Conservation (phyloP, 2,113 vertebrate genomes). For the Trogon melanurus region DNA sequence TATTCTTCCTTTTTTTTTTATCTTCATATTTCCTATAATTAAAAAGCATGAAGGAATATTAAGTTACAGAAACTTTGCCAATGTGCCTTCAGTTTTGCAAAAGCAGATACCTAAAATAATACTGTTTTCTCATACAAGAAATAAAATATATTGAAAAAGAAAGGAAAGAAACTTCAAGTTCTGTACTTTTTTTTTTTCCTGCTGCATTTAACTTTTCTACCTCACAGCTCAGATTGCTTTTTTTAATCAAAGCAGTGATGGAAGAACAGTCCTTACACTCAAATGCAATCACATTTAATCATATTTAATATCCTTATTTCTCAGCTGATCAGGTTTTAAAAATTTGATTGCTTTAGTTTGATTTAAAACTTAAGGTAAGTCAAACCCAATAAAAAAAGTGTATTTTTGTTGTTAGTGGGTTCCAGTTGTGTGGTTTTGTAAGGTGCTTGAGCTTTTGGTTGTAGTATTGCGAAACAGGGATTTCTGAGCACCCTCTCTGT, state of each 20-base stretch:
- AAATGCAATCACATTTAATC: slow-evolving; percentile 84
- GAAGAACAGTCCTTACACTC: slow-evolving; percentile 81
- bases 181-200: slow-evolving; percentile 47
- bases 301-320: slow-evolving; percentile 86
- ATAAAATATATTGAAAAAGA: slow-evolving; percentile 1
- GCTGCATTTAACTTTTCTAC: slow-evolving; percentile 80
- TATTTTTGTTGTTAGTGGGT: slow-evolving; percentile 56
- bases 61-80: slow-evolving; percentile 30
- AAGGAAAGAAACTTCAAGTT: slow-evolving; percentile 38
- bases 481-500: neutral
- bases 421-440: neutral
- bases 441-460: neutral
- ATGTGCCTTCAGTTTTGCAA: slow-evolving; percentile 29
- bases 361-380: slow-evolving; percentile 74
- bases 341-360: slow-evolving; percentile 74
- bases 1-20: slow-evolving; percentile 37
- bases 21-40: slow-evolving; percentile 55
- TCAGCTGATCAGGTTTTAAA: slow-evolving; percentile 85
- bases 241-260: slow-evolving; percentile 86
- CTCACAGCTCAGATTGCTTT: slow-evolving; percentile 80
- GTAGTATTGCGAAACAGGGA: neutral
- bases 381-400: slow-evolving; percentile 58
- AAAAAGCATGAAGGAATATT: slow-evolving; percentile 46
- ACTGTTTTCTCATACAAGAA: slow-evolving; percentile 49
- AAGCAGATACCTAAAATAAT: slow-evolving; percentile 18